Base-by-base conservation (phyloP, 2,797 vertebrate species). In the Saxicola maurus region DNA sequence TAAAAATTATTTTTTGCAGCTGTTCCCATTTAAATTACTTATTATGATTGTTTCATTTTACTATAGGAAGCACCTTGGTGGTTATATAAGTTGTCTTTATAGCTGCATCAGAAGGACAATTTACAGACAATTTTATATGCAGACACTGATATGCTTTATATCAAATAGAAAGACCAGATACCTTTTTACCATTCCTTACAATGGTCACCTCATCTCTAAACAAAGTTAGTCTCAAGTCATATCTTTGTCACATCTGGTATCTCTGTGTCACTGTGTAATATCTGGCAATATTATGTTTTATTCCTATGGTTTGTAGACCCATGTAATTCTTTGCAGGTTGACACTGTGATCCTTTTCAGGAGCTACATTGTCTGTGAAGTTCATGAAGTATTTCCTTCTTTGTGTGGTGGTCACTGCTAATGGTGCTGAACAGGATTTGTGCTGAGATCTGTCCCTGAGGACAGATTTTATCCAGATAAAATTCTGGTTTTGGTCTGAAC, bases 211-310 rank as follows among this genome's bases (percentile, higher is more conserved):
- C 67, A 21, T 2, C 19, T 76, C 46, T 60, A 23, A 72, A 27
- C 27, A 13, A 51, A 65, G 51, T 69, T 83, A 35, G 30, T 66
- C n/a, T 59, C 13, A n/a, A 33, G 20, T 11, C 0, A 0, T 6
- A 2, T 51, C 37, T 73, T 84, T n/a, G n/a, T n/a, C 75, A 16
- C 7, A 43, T 35, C 10, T 53, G 69, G 8, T 71, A 30, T 30
- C 3, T 2, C 20, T 1, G 0, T 42, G n/a, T 75, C 49, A 40
- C 25, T 24, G 5, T 5, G 3, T 37, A 53, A 25, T 75, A 76
- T 20, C 48, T 78, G 35, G 15, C 18, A 33, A 17, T 49, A 37
- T 23, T 68, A 6, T 28, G 9, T 17, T 86, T 61, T 71, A 12
- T 86, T 71, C 15, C 53, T 74, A 9, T 60, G 23, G 30, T 81